These are phyloP conservation scores for Bujurquina vittata DNA, from an alignment of 2,113 vertebrate species.

Conservation along the genomic window DNA sequence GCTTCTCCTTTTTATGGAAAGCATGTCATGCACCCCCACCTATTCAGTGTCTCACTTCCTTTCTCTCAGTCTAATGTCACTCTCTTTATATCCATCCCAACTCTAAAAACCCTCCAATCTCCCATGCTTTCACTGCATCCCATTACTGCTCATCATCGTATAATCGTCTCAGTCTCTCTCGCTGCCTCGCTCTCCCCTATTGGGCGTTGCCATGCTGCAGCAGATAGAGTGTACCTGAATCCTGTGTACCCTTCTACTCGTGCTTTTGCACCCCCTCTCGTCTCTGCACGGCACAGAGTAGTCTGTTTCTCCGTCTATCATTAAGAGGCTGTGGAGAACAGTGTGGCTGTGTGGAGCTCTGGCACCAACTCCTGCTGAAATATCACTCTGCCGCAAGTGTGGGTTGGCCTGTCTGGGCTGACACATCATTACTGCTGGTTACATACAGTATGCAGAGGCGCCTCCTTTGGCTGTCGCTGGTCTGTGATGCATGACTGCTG, in stretches of 20 bases:
- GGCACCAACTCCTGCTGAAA: conserved; percentile 67
- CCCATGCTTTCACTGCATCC: neutral
- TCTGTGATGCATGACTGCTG: neutral
- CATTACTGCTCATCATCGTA: conserved; percentile 19
- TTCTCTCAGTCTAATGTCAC: neutral
- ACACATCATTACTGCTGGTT: conserved; percentile 51
- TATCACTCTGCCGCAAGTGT: conserved; percentile 67
- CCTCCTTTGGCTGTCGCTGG: conserved; percentile 28
- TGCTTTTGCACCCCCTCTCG: neutral
- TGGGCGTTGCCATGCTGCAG: conserved; percentile 50
- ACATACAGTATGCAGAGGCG: conserved; percentile 43
- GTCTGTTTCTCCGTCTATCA: conserved; percentile 51
- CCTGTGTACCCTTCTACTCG: conserved; percentile 13
- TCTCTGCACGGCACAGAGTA: conserved; percentile 34
- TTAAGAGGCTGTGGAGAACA: conserved; percentile 25
- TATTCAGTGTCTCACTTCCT: conserved; percentile 6
- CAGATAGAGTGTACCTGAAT: conserved; percentile 24
- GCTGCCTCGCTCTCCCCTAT: neutral
- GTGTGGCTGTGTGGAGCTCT: conserved; percentile 27
- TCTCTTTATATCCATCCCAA: conserved; percentile 19
- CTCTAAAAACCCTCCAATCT: conserved; percentile 14
- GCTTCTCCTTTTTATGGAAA: conserved; percentile 8
- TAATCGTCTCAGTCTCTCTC: conserved; percentile 8
- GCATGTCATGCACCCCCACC: conserved; percentile 18
- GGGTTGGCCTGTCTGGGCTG: conserved; percentile 50